These are phyloP conservation scores for Gasterosteus nipponicus DNA, from an alignment of 2,113 vertebrate genomes.

Conservation along the genomic window DNA sequence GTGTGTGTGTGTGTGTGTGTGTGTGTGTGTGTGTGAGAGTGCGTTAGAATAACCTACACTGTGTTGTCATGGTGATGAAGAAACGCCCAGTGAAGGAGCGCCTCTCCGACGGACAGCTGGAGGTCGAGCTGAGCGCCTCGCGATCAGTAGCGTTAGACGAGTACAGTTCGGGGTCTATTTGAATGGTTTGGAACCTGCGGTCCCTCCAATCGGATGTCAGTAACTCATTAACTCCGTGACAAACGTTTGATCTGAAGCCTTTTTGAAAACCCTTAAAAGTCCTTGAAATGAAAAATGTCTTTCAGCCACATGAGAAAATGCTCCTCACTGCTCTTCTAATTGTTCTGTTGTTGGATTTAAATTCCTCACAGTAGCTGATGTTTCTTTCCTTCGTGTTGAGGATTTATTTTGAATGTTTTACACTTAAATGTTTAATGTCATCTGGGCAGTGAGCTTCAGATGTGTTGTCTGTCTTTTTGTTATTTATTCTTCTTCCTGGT, in stretches of 20 bases:
- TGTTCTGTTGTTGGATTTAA: constrained; percentile 12
- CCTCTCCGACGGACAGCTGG: neutral
- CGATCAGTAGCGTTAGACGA: constrained; percentile 3
- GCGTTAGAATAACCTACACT: too few relatives aligned
- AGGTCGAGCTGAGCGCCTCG: neutral
- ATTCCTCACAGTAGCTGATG: neutral
- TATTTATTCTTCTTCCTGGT: constrained; percentile 53
- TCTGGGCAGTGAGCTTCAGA: neutral
- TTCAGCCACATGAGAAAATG: neutral
- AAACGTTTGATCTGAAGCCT: neutral
- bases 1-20: too few relatives aligned
- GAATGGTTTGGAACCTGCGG: neutral
- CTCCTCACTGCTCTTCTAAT: neutral
- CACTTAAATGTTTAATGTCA: neutral
- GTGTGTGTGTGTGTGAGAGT: too few relatives aligned
- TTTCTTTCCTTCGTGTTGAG: neutral
- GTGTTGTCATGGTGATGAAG: neutral
- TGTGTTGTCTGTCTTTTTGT: neutral
- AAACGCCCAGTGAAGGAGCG: too few relatives aligned
- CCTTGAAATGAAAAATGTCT: constrained; percentile 16
- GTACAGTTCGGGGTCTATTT: constrained; percentile 31
- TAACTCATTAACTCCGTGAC: neutral
- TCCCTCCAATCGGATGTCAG: neutral
- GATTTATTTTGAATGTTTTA: neutral
- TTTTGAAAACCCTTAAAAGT: constrained; percentile 29